Percentiles rank a stretch among this genome's conserved stretches.
phyloP scores from a whole-genome alignment of 2,797 vertebrate genomes.

The Poeciliopsis turneri region DNA sequence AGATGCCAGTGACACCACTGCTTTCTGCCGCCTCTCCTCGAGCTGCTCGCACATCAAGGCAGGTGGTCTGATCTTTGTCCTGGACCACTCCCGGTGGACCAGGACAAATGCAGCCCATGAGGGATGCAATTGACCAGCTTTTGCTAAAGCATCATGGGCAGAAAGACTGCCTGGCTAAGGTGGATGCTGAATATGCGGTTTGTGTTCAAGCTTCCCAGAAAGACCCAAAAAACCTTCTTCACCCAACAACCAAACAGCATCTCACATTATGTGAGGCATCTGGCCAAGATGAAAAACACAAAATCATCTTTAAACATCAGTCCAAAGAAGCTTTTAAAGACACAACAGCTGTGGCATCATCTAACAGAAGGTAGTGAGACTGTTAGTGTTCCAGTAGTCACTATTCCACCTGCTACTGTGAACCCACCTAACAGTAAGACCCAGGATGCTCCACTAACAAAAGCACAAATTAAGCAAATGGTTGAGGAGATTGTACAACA shows the following conservation, averaged over 20 bases:
- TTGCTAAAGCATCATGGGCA: too few species aligned
- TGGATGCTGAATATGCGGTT: too few species aligned
- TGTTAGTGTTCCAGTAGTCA: background rate
- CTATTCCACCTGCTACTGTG: background rate
- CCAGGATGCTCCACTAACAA: background rate
- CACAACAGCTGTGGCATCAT: background rate
- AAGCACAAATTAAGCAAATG: background rate
- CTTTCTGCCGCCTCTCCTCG: background rate
- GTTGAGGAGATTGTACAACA: background rate
- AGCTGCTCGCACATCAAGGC: background rate
- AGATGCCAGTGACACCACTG: background rate
- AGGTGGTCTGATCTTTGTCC: background rate
- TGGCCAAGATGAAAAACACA: too few species aligned
- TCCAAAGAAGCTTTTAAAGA: background rate
- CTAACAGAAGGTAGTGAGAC: background rate
- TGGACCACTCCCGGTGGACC: background rate
- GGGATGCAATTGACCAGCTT: background rate
- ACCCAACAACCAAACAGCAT: slow-evolving; percentile 3
- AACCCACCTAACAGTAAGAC: background rate
- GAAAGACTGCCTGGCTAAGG: too few species aligned
- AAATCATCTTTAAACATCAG: background rate
- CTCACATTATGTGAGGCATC: too few species aligned
- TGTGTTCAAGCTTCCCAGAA: too few species aligned
- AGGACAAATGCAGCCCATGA: background rate
- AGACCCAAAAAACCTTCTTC: background rate